These are phyloP conservation scores for Manduca sexta DNA, from an alignment of 1,140 invertebrate genomes.

Conservation along the genomic window DNA sequence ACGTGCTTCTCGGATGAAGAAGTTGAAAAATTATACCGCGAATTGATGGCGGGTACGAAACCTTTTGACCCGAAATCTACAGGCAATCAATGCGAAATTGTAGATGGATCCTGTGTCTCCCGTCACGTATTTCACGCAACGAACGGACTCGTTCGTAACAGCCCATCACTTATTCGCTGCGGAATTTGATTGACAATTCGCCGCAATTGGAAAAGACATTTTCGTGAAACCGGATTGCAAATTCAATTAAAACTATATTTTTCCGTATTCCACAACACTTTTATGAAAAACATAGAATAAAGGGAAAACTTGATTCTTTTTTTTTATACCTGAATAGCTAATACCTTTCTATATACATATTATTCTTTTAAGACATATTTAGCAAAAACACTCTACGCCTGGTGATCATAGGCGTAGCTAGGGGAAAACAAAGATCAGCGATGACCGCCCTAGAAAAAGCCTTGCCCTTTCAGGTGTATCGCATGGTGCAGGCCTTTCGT, in stretches of 20 bases:
- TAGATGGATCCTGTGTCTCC: slow-evolving; percentile 27
- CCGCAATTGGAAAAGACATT: slow-evolving; percentile 21
- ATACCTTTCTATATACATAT: no score
- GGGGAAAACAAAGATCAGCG: no score
- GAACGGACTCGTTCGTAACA: slow-evolving; percentile 11
- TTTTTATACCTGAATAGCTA: no score
- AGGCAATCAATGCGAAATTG: slow-evolving; percentile 21
- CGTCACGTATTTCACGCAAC: slow-evolving; percentile 19
- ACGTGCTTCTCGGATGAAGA: slow-evolving; percentile 45
- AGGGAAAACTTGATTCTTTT: no score
- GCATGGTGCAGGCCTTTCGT: no score
- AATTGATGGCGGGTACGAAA: slow-evolving; percentile 18
- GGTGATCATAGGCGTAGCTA: no score
- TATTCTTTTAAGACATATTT: no score
- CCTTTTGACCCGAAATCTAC: slow-evolving; percentile 8
- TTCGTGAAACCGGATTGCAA: slow-evolving; percentile 17
- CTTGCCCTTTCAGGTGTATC: no score
- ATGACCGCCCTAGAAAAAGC: no score
- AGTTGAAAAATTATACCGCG: slow-evolving; percentile 24
- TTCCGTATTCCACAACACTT: no score
- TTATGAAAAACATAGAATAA: no score
- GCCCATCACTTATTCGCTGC: slow-evolving; percentile 19
- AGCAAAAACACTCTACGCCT: no score
- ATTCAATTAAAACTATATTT: not conserved
- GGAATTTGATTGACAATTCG: slow-evolving; percentile 15